These are phyloP conservation scores for Meghimatium bilineatum DNA, from an alignment of 2,888 invertebrate species.

Conservation along the genomic window DNA sequence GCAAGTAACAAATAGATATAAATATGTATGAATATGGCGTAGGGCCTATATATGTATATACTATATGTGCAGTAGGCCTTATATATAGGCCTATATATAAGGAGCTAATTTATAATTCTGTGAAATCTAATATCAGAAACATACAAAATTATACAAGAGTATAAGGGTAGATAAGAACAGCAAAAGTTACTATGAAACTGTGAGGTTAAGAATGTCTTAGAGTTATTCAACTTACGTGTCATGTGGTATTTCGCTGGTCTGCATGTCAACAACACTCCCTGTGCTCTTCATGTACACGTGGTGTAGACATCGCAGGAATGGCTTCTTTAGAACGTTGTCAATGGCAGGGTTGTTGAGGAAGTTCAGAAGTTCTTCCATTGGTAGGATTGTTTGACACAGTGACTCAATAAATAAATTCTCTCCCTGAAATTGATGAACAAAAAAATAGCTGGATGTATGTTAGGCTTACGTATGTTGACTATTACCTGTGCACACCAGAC, in stretches of 20 bases:
- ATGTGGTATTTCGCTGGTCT: conserved; percentile 75
- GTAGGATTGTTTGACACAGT: conserved; percentile 76
- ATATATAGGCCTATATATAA: no score
- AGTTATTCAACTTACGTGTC: conserved; percentile 65
- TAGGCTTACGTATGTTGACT: no score
- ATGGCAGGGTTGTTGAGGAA: conserved; percentile 73
- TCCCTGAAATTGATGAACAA: conserved; percentile 60
- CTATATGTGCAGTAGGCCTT: no score
- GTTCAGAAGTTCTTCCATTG: conserved; percentile 75
- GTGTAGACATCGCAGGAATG: conserved; percentile 75
- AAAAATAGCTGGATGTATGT: background rate
- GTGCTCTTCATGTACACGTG: conserved; percentile 76
- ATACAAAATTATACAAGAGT: background rate
- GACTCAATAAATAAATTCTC: conserved; percentile 78
- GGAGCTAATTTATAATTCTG: background rate
- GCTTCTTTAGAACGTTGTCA: conserved; percentile 72
- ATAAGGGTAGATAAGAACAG: background rate
- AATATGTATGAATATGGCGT: background rate
- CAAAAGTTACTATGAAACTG: background rate
- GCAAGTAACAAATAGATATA: background rate
- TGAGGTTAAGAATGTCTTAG: background rate
- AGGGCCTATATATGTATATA: background rate
- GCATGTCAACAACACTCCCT: conserved; percentile 68
- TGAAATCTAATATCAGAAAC: background rate
- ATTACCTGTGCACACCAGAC: no score